These are phyloP conservation scores for Pollenia angustigena DNA, from an alignment of 2,888 invertebrate species.

Conservation along the genomic window DNA sequence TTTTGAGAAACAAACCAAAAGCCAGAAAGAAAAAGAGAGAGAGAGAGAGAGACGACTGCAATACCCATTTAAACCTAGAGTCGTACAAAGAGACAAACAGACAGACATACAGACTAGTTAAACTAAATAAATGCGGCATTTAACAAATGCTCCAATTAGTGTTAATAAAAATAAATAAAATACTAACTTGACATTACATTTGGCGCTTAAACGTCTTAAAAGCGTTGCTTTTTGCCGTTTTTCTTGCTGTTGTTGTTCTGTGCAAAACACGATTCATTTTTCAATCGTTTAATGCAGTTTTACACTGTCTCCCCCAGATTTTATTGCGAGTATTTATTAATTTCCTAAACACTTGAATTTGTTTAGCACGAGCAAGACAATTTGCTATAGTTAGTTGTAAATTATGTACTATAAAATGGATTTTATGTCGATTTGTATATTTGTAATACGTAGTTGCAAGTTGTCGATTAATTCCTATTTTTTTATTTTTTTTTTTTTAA, in stretches of 20 bases:
- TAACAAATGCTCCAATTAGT: slow-evolving; percentile 76
- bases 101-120: slow-evolving; percentile 12
- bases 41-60: neutral
- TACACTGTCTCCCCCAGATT: slow-evolving; percentile 1
- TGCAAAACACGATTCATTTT: slow-evolving; percentile 53
- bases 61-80: slow-evolving; percentile 16
- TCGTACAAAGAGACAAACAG: neutral
- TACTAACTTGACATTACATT: slow-evolving; percentile 71
- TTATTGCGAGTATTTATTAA: slow-evolving; percentile 36
- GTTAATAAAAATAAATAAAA: slow-evolving; percentile 74
- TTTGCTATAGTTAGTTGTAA: slow-evolving; percentile 36
- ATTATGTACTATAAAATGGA: slow-evolving; percentile 29
- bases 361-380: slow-evolving; percentile 52
- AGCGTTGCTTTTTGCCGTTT: neutral
- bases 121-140: slow-evolving; percentile 70
- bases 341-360: slow-evolving; percentile 59
- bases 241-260: slow-evolving; percentile 13
- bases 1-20: neutral
- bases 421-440: slow-evolving; percentile 4
- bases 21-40: neutral
- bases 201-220: slow-evolving; percentile 66
- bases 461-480: slow-evolving; percentile 49
- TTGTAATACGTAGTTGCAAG: slow-evolving; percentile 15
- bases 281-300: neutral
- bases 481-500: slow-evolving; percentile 27